phyloP scores from a whole-genome alignment of 2,797 vertebrate species.

The Sarcoramphus papa region DNA sequence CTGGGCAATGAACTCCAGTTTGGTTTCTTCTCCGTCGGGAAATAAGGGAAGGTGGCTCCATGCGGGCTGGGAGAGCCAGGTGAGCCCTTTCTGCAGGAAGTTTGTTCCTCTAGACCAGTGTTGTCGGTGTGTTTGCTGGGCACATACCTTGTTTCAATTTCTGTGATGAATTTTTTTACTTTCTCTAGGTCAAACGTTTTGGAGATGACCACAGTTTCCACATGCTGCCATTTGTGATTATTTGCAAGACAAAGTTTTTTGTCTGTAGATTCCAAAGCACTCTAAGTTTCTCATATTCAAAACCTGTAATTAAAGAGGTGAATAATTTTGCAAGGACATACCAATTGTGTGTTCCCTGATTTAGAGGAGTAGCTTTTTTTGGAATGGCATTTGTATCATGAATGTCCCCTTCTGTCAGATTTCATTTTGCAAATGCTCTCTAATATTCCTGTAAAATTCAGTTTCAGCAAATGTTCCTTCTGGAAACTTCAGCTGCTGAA shows the following conservation, averaged over 20 bases:
- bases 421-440: background rate
- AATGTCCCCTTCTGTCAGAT: background rate
- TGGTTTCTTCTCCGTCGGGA: background rate
- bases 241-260: background rate
- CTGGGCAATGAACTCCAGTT: background rate
- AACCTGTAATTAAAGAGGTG: background rate
- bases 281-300: background rate
- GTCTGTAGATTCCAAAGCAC: background rate
- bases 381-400: background rate
- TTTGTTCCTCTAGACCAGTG: background rate
- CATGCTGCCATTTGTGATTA: background rate
- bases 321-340: background rate
- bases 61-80: background rate
- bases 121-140: background rate
- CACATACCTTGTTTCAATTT: background rate
- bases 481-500: background rate
- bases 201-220: background rate
- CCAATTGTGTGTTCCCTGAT: background rate
- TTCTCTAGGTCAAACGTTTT: background rate
- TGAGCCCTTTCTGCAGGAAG: background rate
- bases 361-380: background rate
- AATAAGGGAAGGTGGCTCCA: background rate
- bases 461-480: background rate
- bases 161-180: background rate
- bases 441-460: background rate